A percentile compares a stretch with the other conserved stretches of the same genome.
Conservation (phyloP, 2,888 invertebrate species). For the Nycteola revayana region DNA sequence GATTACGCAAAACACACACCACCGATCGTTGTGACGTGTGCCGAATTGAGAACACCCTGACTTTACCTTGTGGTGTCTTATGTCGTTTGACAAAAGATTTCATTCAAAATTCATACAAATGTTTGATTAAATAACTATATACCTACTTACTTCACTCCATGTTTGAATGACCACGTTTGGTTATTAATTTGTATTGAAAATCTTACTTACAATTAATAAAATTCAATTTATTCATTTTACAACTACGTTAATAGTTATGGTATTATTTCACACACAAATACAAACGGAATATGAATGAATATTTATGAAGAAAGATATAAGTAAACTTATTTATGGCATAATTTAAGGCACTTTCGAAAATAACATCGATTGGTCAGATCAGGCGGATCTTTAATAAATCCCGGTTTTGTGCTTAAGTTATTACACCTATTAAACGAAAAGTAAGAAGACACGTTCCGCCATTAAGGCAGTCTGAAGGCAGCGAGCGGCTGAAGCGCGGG, state of each 20-base stretch:
- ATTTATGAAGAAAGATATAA: constrained; percentile 26
- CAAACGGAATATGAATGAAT: constrained; percentile 23
- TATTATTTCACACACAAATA: constrained; percentile 16
- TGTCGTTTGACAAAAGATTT: too few relatives aligned
- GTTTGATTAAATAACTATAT: too few relatives aligned
- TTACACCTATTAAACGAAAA: constrained; percentile 78
- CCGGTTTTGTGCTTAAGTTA: constrained; percentile 73
- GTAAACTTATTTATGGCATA: constrained; percentile 26
- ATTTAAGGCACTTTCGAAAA: constrained; percentile 30
- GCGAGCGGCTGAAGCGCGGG: constrained; percentile 63
- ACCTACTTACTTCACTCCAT: too few relatives aligned
- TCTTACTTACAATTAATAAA: neutral
- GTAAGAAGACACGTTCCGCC: constrained; percentile 78
- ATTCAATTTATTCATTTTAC: constrained; percentile 13
- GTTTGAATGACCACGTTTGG: too few relatives aligned
- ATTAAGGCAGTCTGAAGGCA: constrained; percentile 65
- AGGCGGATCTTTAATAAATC: constrained; percentile 57
- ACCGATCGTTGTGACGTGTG: constrained; percentile 59
- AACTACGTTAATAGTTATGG: constrained; percentile 9
- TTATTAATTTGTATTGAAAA: too few relatives aligned
- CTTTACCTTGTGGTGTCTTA: constrained; percentile 12
- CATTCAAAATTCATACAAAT: too few relatives aligned
- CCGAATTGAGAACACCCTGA: constrained; percentile 53
- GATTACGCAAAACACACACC: constrained; percentile 73
- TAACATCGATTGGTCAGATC: constrained; percentile 39